Evolutionary conservation across 1,140 invertebrate genomes (phyloP).

Genomic region (Eriosoma lanigerum): DNA sequence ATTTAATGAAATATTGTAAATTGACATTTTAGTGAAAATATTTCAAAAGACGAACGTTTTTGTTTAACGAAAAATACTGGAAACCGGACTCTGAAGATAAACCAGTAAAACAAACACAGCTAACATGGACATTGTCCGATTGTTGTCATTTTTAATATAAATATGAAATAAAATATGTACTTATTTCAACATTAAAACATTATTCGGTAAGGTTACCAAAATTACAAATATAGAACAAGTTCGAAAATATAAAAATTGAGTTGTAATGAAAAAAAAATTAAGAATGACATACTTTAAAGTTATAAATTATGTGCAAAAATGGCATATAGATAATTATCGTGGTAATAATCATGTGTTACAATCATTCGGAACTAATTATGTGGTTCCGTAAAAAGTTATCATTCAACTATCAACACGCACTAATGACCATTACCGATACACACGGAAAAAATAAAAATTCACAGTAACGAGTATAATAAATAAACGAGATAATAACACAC

Average conservation of each 20-base stretch:
- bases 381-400: background rate
- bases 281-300: background rate
- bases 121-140: too few relatives aligned
- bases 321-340: background rate
- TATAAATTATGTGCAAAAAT: background rate
- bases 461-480: background rate
- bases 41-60: too few relatives aligned
- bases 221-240: background rate
- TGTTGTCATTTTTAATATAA: too few relatives aligned
- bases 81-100: too few relatives aligned
- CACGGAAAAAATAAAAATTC: background rate
- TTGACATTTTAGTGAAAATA: too few relatives aligned
- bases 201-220: too few relatives aligned
- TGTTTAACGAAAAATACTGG: too few relatives aligned
- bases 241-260: background rate
- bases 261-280: background rate
- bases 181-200: too few relatives aligned
- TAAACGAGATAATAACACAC: background rate
- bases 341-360: background rate
- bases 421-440: constrained; percentile 9
- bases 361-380: constrained; percentile 11
- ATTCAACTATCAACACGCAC: background rate
- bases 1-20: too few relatives aligned
- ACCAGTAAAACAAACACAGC: too few relatives aligned
- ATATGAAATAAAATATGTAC: too few relatives aligned